Evolutionary conservation across 1,140 invertebrate species (phyloP).

Genomic region (Cephus cinctus): DNA sequence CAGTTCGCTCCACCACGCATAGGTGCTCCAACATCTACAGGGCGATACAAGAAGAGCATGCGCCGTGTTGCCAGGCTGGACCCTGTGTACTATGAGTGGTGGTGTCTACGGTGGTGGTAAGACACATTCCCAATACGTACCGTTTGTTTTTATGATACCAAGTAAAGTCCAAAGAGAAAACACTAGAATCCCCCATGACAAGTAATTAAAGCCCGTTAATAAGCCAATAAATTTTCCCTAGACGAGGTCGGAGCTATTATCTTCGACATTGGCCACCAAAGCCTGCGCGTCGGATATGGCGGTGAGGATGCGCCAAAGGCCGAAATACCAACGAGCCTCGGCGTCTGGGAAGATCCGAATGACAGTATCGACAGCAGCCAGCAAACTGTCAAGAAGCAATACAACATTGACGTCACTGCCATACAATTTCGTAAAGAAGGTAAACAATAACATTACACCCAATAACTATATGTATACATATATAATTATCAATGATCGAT

Average conservation of each 20-base stretch:
- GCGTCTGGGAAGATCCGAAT: slow-evolving; percentile 66
- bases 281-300: slow-evolving; percentile 81
- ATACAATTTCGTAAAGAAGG: slow-evolving; percentile 46
- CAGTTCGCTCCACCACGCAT: too few relatives aligned
- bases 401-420: slow-evolving; percentile 42
- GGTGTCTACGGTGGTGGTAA: slow-evolving; percentile 56
- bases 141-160: too few relatives aligned
- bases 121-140: too few relatives aligned
- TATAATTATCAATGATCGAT: neutral
- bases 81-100: slow-evolving; percentile 50
- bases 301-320: slow-evolving; percentile 92
- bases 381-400: slow-evolving; percentile 32
- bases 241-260: slow-evolving; percentile 81
- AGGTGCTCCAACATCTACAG: too few relatives aligned
- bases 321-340: slow-evolving; percentile 85
- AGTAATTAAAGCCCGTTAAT: neutral
- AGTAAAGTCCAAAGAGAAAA: too few relatives aligned
- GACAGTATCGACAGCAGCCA: slow-evolving; percentile 30
- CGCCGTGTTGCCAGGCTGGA: slow-evolving; percentile 22
- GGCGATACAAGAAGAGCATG: too few relatives aligned
- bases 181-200: neutral
- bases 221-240: slow-evolving; percentile 22
- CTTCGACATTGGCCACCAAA: slow-evolving; percentile 74
- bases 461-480: neutral
- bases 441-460: slow-evolving; percentile 6